A percentile compares a stretch with the other conserved stretches of the same genome.
Evolutionary conservation across 2,797 vertebrate genomes (phyloP).

Genomic region (Notamacropus eugenii): DNA sequence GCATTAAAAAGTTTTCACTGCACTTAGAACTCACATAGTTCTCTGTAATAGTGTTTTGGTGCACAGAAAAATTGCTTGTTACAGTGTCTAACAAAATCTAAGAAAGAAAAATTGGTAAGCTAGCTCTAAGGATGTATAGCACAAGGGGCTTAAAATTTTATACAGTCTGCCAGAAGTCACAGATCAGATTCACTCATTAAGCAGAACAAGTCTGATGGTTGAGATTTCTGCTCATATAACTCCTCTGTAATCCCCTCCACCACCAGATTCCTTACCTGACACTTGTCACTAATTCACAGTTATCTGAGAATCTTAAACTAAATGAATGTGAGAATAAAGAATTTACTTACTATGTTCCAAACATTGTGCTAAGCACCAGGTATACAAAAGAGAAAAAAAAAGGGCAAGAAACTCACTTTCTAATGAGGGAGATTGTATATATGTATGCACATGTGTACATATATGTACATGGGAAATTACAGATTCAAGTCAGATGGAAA

Average conservation of each 20-base stretch:
- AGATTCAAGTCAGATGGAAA: neutral
- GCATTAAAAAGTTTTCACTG: neutral
- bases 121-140: neutral
- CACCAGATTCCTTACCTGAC: neutral
- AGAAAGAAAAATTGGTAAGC: neutral
- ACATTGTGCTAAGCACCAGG: neutral
- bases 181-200: neutral
- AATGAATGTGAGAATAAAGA: neutral
- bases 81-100: neutral
- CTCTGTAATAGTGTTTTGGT: neutral
- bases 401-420: no score
- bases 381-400: neutral
- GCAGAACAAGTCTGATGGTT: neutral
- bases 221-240: neutral
- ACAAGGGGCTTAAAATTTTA: neutral
- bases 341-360: neutral
- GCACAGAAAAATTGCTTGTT: neutral
- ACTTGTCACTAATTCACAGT: neutral
- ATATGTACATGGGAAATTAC: neutral
- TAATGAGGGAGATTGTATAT: neutral
- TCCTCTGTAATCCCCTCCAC: neutral
- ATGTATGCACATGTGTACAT: neutral
- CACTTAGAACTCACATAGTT: neutral
- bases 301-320: neutral
- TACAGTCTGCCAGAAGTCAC: neutral